Evolutionary conservation across 2,888 invertebrate species (phyloP).

Genomic region (Cataglyphis cursor): DNA sequence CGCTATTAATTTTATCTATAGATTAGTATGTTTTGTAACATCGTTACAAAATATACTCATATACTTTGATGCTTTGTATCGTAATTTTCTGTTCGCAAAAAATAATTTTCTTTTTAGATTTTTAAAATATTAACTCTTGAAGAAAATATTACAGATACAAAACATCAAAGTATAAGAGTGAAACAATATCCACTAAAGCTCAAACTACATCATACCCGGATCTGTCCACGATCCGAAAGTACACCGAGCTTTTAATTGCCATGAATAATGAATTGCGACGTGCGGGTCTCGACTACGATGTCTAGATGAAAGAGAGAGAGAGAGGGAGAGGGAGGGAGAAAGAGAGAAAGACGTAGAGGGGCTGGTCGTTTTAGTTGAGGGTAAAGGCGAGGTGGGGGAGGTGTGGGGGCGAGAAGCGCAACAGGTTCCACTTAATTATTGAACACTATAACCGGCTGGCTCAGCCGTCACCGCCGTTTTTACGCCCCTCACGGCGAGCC

Average conservation of each 20-base stretch:
- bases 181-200: neutral
- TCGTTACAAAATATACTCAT: too few relatives aligned
- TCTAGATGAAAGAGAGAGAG: slow-evolving; percentile 27
- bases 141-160: neutral
- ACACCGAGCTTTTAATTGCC: slow-evolving; percentile 78
- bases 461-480: slow-evolving; percentile 73
- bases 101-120: neutral
- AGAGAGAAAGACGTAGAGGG: slow-evolving; percentile 51
- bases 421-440: slow-evolving; percentile 87
- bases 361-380: slow-evolving; percentile 74
- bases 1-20: slow-evolving; percentile 1
- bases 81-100: neutral
- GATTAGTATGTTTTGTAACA: neutral
- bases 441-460: slow-evolving; percentile 81
- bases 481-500: slow-evolving; percentile 70
- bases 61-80: too few relatives aligned
- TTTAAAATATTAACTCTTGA: neutral
- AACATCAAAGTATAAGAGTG: neutral
- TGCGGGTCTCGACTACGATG: slow-evolving; percentile 41
- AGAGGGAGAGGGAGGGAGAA: slow-evolving; percentile 10
- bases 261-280: slow-evolving; percentile 81
- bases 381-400: slow-evolving; percentile 63
- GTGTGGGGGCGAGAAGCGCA: slow-evolving; percentile 82
- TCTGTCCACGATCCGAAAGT: slow-evolving; percentile 49
- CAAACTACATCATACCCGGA: slow-evolving; percentile 1